Conservation (phyloP, 2,113 vertebrate species). For the Microtus oregoni region DNA sequence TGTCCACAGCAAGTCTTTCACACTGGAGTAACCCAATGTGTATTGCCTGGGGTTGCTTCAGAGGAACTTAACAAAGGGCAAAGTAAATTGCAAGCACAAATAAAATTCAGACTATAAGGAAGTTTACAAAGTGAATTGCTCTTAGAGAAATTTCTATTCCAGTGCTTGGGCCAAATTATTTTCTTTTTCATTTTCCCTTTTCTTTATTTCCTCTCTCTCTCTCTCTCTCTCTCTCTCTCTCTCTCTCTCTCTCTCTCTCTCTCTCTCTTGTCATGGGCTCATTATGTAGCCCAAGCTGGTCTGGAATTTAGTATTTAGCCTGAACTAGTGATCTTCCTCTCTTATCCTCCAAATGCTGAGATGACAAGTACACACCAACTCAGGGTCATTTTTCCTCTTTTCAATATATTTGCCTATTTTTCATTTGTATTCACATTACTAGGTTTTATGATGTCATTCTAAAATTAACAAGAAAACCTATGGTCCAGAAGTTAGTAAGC, state of each 20-base stretch:
- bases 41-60: neutral
- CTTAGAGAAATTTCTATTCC: neutral
- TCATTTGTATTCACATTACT: neutral
- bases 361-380: neutral
- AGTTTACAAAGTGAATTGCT: neutral
- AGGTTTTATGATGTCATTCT: neutral
- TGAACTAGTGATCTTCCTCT: neutral
- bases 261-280: neutral
- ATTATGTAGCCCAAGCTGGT: neutral
- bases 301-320: neutral
- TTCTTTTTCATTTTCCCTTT: neutral
- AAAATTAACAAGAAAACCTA: conserved; percentile 23
- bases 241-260: no score
- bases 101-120: conserved; percentile 30
- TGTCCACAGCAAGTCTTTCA: neutral
- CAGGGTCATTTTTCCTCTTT: neutral
- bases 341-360: neutral
- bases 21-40: neutral
- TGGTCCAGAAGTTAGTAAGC: neutral
- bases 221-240: no score
- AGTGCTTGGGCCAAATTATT: neutral
- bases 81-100: conserved; percentile 5
- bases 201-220: neutral
- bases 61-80: conserved; percentile 24
- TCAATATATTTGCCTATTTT: conserved; percentile 7